Percentiles rank a stretch among this genome's conserved stretches.
These are phyloP conservation scores for Synergus umbraculus DNA, from an alignment of 2,888 invertebrate genomes.

Conservation along the genomic window DNA sequence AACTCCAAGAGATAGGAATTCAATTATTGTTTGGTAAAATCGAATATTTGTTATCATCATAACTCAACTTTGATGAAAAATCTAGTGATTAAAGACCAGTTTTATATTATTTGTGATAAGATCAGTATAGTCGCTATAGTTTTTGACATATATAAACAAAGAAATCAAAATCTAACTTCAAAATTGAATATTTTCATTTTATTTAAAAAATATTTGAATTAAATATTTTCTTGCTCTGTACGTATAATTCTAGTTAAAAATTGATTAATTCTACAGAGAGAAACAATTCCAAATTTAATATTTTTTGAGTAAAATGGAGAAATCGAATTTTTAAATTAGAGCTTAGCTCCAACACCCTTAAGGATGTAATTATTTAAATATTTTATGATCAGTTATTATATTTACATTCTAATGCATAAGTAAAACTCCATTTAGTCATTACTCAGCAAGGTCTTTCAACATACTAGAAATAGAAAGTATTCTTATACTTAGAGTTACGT, in stretches of 20 bases:
- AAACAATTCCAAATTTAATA: too few relatives aligned
- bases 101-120: not conserved
- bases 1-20: not conserved
- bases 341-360: not conserved
- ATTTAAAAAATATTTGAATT: too few relatives aligned
- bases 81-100: not conserved
- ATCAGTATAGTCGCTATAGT: not conserved
- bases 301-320: too few relatives aligned
- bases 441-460: not conserved
- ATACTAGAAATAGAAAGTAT: conserved; percentile 3
- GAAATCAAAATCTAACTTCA: too few relatives aligned
- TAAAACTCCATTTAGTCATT: not conserved
- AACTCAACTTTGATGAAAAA: not conserved
- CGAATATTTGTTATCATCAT: not conserved
- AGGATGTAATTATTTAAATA: not conserved
- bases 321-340: too few relatives aligned
- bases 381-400: not conserved
- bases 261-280: too few relatives aligned
- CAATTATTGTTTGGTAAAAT: not conserved
- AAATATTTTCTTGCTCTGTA: too few relatives aligned
- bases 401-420: not conserved
- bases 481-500: not conserved
- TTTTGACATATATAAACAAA: not conserved
- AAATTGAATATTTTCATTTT: too few relatives aligned
- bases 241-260: too few relatives aligned